Evolutionary conservation across 2,797 vertebrate genomes (phyloP).

Genomic region (Petrocephalus sullivani): DNA sequence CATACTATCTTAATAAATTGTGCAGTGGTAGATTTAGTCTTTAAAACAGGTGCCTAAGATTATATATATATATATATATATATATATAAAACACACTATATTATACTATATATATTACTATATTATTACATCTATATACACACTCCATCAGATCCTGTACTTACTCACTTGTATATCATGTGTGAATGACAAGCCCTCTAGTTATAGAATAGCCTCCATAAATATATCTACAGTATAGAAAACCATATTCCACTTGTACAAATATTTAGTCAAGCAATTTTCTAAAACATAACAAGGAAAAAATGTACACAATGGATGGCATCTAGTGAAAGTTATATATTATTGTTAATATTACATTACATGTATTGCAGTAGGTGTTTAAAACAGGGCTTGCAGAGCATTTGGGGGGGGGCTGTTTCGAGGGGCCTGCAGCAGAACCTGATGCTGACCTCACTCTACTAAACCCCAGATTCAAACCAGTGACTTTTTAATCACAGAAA

Average conservation of each 20-base stretch:
- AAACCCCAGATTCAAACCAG: neutral
- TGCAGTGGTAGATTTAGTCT: constrained; percentile 19
- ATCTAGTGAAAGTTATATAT: neutral
- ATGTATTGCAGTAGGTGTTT: neutral
- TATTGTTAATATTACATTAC: neutral
- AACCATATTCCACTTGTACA: neutral
- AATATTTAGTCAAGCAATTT: neutral
- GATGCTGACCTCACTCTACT: neutral
- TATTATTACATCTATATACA: too few relatives aligned
- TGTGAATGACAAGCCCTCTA: neutral
- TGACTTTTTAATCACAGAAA: neutral
- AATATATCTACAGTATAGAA: neutral
- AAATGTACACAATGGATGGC: neutral
- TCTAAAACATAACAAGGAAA: neutral
- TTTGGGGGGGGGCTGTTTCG: neutral
- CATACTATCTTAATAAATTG: constrained; percentile 59
- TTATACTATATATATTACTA: too few relatives aligned
- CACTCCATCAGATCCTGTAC: neutral
- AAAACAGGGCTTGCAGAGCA: neutral
- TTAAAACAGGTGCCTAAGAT: neutral
- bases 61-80: neutral
- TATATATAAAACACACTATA: too few relatives aligned
- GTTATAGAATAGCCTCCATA: neutral
- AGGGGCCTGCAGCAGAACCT: neutral
- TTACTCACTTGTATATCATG: neutral